Base-by-base conservation (phyloP, 2,888 invertebrate species). In the Rotaria magnacalcarata region DNA sequence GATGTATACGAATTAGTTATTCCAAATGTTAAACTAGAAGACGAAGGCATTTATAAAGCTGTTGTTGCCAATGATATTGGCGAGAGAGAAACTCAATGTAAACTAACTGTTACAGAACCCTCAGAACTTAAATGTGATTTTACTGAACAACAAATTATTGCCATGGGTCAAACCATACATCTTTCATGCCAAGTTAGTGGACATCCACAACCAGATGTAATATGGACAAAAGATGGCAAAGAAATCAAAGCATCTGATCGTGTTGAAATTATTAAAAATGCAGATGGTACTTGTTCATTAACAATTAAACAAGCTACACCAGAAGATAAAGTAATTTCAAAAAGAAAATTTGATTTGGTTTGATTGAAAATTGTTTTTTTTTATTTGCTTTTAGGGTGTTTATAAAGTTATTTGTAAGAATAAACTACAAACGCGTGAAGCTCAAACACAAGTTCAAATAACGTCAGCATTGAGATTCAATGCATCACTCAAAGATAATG, bases 211-310 rank as follows among this genome's bases (percentile, higher is more conserved):
- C 86, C 86, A 43, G 80, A 85, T 41, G 50, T 85, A n/a, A 58
- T 24, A 58, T 86, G 86, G 86, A 84, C 67, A 24, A 85, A 84
- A 58, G 50, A 85, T 54, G 86, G 86, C 10, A 85, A 86, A 86
- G 86, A 86, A 75, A 21, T 86, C 7, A 84, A 84, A 54, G 24
- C 75, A 43, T 85, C 85, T 10, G 85, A 80, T 80, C 80, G 47
- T 80, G 47, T 80, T 24, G 80, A 80, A 80, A 80, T 80, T 14
- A 24, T 47, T 2, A 80, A 80, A 80, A 80, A 80, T 1, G 34
- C 47, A 3, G 80, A 85, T 84, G 86, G 86, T 50, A 85, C 75
- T 85, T 86, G 75, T 60, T 52, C 60, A 58, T 80, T 86, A 52
- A 75, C 74, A 34, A 54, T 85, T n/a, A 56, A 80, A 58, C 56